Base-by-base conservation (phyloP, 2,113 vertebrate species). In the Bujurquina vittata region DNA sequence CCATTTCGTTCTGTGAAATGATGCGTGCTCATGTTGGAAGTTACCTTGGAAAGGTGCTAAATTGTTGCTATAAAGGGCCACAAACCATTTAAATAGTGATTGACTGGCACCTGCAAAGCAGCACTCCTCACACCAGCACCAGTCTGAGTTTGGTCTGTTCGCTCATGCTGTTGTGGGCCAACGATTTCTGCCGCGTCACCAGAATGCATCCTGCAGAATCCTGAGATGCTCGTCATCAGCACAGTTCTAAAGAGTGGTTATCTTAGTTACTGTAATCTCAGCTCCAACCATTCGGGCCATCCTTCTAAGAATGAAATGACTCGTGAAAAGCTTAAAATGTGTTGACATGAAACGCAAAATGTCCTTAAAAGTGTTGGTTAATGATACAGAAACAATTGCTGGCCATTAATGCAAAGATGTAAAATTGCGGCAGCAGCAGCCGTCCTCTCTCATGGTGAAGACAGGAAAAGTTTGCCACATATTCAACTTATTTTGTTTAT, bases 281-380 rank as follows among this genome's bases (percentile, higher is more conserved):
- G 67, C 46, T 54, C 23, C 67, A 72, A 33, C 67, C 52, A n/a
- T 31, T 72, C 67, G n/a, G 67, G 46, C 43, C 49, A 18, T 72
- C 67, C 46, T 72, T 72, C 17, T n/a, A 26, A n/a, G 46, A 6
- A 26, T 72, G 67, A 72, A 72, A 72, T 72, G 67, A 33, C 46
- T 72, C 10, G 26, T 4, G 46, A 54, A 54, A 72, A 72, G 23
- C 67, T 72, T 72, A 31, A 72, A 72, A 72, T 54, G 6, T 72
- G 67, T 72, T 54, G 67, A 72, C 26, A 54, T 72, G 67, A 54
- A 46, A 72, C 0, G 1, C 46, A 20, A 72, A 54, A 72, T 54
- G 67, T 9, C 46, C 26, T 72, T 49, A 72, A 72, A 72, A 72
- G 67, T 72, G 67, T 54, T 72, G 46, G 17, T 31, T 72, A 54